Base-by-base conservation (phyloP, 2,888 invertebrate species). In the Cerastoderma edule region DNA sequence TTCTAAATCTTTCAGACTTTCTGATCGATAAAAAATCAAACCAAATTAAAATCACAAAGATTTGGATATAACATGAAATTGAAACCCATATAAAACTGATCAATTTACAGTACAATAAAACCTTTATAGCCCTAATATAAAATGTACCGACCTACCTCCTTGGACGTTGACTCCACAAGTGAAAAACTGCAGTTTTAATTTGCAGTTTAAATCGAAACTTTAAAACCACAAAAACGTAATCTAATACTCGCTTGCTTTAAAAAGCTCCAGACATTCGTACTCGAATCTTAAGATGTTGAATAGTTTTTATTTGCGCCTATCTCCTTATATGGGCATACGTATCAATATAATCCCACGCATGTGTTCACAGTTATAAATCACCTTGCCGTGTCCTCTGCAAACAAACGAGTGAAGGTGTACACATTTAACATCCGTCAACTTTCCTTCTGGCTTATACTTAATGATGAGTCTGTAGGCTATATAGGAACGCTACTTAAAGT, bases 321-420 rank as follows among this genome's bases (percentile, higher is more conserved):
- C 24, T 35, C 60, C 60, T 22, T 60, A 60, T 60, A 60, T 39
- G 60, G 60, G 60, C 60, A 60, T 60, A 60, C 60, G 60, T 60
- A 60, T 35, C 16, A 33, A 60, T 28, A 60, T 39, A 39, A 60
- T 22, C 60, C 60, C 33, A 35, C 35, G 39, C 39, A 60, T 60
- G 39, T 39, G 60, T 27, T 39, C 24, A 39, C 60, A 39, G 60
- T 39, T 22, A 39, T 60, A 32, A 60, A 60, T 57, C 57, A 32
- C 16, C 57, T 24, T 33, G 32, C 57, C 33, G 57, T 57, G 19
- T 57, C 32, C 57, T 57, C 32, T 33, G 33, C 57, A 57, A 57
- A 57, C 57, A 57, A 32, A 57, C n/a, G n/a, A n/a, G n/a, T n/a
- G n/a, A n/a, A n/a, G n/a, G n/a, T n/a, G n/a, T n/a, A n/a, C n/a